phyloP scores from a whole-genome alignment of 2,888 invertebrate species.

The Elegia similella region DNA sequence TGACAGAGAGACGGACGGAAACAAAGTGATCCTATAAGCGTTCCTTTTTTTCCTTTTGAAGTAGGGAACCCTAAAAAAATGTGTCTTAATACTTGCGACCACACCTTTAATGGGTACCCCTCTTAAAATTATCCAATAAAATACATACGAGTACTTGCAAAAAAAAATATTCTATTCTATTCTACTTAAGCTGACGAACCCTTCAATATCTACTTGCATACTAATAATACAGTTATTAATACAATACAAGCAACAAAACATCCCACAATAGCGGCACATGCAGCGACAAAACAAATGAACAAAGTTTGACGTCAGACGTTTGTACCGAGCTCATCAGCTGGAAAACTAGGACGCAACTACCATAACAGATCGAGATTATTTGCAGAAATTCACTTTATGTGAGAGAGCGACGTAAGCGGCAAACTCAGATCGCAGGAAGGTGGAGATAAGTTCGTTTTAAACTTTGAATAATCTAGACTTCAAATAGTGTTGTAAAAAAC shows the following conservation, averaged over 20 bases:
- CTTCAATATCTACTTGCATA: no score
- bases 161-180: no score
- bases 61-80: no score
- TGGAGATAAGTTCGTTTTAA: not conserved
- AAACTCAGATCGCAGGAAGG: not conserved
- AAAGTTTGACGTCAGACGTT: conserved; percentile 10
- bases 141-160: no score
- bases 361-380: conserved; percentile 14
- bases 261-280: not conserved
- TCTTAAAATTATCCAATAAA: no score
- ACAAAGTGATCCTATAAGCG: no score
- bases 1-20: no score
- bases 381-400: not conserved
- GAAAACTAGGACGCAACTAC: conserved; percentile 1
- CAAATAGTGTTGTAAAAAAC: not conserved
- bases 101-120: no score
- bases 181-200: no score
- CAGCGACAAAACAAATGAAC: conserved; percentile 3
- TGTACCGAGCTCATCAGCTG: conserved; percentile 2
- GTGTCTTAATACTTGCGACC: no score
- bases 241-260: not conserved
- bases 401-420: not conserved
- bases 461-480: not conserved
- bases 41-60: no score
- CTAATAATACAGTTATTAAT: not conserved